A percentile compares a stretch with the other conserved stretches of the same genome.
Conservation (phyloP, 2,797 vertebrate genomes). For the Clarias laeviceps region DNA sequence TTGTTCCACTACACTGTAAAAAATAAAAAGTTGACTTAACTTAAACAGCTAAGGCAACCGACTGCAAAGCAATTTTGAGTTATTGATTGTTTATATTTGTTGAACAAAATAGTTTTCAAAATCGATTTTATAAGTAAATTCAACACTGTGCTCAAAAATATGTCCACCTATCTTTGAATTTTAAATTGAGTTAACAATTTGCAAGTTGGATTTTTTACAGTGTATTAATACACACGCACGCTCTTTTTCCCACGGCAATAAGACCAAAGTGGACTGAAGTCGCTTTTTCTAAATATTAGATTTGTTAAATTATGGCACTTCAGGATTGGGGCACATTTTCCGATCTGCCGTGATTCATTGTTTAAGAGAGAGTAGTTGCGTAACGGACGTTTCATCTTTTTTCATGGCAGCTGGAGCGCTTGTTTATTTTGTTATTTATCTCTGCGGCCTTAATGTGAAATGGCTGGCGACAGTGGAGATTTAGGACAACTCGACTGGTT, state of each 20-base stretch:
- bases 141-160: no score
- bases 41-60: no score
- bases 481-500: not conserved
- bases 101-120: no score
- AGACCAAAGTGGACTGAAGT: not conserved
- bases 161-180: no score
- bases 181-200: no score
- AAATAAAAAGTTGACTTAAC: no score
- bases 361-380: constrained; percentile 7
- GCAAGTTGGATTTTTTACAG: no score
- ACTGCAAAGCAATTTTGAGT: no score
- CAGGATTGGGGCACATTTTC: not conserved
- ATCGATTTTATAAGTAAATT: no score
- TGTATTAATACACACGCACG: no score
- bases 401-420: constrained; percentile 19
- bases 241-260: not conserved
- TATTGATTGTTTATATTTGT: no score
- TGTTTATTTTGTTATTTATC: constrained; percentile 49
- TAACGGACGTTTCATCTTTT: constrained; percentile 26
- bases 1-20: not conserved
- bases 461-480: constrained; percentile 23
- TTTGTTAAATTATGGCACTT: constrained; percentile 8
- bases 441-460: constrained; percentile 33
- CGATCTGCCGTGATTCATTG: constrained; percentile 6
- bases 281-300: not conserved